These are phyloP conservation scores for Eurois occulta DNA, from an alignment of 2,888 invertebrate species.

Conservation along the genomic window DNA sequence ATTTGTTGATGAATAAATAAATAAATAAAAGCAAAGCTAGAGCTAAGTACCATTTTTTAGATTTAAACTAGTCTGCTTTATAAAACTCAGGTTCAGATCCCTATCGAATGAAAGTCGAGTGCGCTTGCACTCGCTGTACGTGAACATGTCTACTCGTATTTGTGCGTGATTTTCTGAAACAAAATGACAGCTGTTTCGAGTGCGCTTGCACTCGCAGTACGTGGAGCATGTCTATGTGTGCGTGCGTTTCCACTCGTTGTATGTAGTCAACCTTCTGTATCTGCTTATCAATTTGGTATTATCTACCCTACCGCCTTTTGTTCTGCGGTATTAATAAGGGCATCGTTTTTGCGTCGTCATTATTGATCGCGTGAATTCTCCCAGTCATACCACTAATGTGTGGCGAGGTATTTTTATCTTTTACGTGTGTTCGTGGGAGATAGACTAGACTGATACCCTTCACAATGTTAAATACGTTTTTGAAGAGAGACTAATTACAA, in stretches of 20 bases:
- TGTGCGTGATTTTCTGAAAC: neutral
- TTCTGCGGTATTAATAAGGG: conserved; percentile 62
- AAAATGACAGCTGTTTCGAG: neutral
- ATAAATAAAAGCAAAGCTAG: too few species aligned
- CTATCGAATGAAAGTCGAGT: neutral
- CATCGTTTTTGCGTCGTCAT: conserved; percentile 63
- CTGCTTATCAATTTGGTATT: neutral
- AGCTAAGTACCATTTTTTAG: neutral
- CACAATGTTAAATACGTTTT: neutral
- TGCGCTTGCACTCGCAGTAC: neutral
- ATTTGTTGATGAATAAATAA: too few species aligned
- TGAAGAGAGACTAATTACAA: neutral
- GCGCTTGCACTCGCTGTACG: neutral
- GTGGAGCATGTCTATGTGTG: neutral
- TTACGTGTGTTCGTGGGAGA: conserved; percentile 11
- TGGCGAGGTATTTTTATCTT: conserved; percentile 33
- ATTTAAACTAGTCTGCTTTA: neutral
- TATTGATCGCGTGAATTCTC: conserved; percentile 63
- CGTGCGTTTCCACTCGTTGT: neutral
- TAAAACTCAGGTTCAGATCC: neutral
- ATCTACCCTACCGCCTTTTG: conserved; percentile 51
- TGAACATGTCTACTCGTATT: too few species aligned
- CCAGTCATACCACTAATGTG: conserved; percentile 57
- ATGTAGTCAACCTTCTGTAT: conserved; percentile 14
- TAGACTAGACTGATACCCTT: neutral